A percentile compares a stretch with the other conserved stretches of the same genome.
phyloP scores from a whole-genome alignment of 2,797 vertebrate genomes.

The Poeciliopsis turneri region DNA sequence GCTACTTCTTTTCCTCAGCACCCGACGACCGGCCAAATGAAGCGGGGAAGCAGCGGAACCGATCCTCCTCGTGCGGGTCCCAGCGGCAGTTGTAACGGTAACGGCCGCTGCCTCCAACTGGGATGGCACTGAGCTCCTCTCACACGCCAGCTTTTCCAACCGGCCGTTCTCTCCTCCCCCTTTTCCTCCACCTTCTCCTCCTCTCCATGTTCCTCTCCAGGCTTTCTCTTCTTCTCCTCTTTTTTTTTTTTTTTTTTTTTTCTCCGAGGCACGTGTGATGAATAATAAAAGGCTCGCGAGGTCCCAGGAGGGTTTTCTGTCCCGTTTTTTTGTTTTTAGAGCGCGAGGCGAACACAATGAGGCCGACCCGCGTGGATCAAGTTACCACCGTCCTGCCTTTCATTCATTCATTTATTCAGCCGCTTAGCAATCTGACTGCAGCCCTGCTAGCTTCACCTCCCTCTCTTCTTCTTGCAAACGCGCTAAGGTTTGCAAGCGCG shows the following conservation, averaged over 20 bases:
- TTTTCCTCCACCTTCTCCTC: background rate
- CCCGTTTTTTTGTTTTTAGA: conserved; percentile 45
- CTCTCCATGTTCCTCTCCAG: background rate
- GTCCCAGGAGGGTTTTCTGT: conserved; percentile 80
- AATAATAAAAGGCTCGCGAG: conserved; percentile 84
- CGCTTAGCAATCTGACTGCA: conserved; percentile 60
- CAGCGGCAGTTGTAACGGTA: conserved; percentile 37
- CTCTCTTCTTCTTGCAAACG: conserved; percentile 3
- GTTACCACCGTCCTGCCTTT: conserved; percentile 69
- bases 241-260: conserved; percentile 1
- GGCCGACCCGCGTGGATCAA: conserved; percentile 65
- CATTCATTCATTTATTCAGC: conserved; percentile 68
- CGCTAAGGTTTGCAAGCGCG: too few relatives aligned
- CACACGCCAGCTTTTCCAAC: conserved; percentile 68
- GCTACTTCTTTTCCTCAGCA: background rate
- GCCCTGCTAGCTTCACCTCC: conserved; percentile 21
- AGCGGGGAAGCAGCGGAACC: conserved; percentile 36
- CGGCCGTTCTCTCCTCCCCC: conserved; percentile 12
- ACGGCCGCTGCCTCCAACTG: conserved; percentile 49
- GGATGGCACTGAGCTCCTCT: conserved; percentile 74
- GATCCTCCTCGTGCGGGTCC: conserved; percentile 14
- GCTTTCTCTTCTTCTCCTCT: conserved; percentile 10
- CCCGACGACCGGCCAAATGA: background rate
- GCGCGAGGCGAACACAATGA: conserved; percentile 64
- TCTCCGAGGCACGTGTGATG: conserved; percentile 68